Percentiles rank a stretch among this genome's conserved stretches.
Evolutionary conservation across 2,113 vertebrate genomes (phyloP).

Genomic region (Pollimyrus isidori): DNA sequence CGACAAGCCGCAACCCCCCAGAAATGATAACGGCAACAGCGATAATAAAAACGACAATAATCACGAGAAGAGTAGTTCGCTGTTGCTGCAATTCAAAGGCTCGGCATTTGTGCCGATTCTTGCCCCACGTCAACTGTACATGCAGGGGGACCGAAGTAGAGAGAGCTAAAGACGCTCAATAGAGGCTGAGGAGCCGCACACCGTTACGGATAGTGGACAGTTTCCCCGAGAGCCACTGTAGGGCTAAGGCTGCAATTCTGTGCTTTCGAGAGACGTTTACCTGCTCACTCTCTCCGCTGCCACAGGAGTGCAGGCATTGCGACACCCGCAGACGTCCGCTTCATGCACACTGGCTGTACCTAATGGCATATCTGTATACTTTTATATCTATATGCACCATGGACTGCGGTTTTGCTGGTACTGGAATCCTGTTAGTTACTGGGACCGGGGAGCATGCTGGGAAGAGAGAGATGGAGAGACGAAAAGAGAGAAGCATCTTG

Average conservation of each 20-base stretch:
- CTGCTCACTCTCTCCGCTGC: neutral
- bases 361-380: neutral
- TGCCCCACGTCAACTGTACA: slow-evolving; percentile 17
- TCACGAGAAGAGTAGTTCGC: neutral
- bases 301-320: too few species aligned
- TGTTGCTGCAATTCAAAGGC: neutral
- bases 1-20: neutral
- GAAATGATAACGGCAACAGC: neutral
- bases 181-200: neutral
- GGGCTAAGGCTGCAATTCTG: neutral
- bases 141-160: neutral
- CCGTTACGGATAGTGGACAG: neutral
- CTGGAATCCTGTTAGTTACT: neutral
- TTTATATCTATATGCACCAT: neutral
- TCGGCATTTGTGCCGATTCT: slow-evolving; percentile 24
- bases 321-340: neutral
- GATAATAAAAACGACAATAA: neutral
- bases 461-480: neutral
- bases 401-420: neutral
- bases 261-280: neutral
- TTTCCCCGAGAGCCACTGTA: neutral
- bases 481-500: neutral
- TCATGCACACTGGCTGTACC: neutral
- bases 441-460: neutral
- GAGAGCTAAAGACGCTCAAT: slow-evolving; percentile 19